Percentiles rank a stretch among this genome's conserved stretches.
Conservation (phyloP, 2,888 invertebrate species). For the Noctua janthe region DNA sequence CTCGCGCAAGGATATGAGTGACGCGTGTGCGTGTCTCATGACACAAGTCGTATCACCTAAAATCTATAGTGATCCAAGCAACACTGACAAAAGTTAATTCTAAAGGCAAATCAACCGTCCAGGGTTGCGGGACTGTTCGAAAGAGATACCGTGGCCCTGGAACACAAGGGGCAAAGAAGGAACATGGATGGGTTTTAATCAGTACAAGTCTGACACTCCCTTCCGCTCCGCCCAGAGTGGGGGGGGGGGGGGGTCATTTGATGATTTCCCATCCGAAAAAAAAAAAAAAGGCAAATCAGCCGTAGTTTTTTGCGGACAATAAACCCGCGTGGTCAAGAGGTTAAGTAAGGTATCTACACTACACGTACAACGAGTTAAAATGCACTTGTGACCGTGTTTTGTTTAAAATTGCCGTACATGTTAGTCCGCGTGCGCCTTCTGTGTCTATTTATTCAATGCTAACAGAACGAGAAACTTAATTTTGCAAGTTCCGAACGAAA, state of each 20-base stretch:
- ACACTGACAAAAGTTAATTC: background rate
- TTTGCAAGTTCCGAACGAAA: conserved; percentile 45
- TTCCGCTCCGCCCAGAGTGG: too few species aligned
- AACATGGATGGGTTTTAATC: too few species aligned
- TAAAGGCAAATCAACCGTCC: background rate
- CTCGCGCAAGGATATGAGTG: background rate
- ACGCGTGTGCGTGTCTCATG: background rate
- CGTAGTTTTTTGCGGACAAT: background rate
- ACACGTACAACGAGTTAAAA: background rate
- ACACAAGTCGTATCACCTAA: background rate
- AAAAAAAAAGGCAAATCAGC: too few species aligned
- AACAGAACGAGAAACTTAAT: conserved; percentile 51
- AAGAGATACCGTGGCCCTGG: too few species aligned
- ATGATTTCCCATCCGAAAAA: too few species aligned
- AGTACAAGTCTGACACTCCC: too few species aligned
- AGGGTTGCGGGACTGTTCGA: too few species aligned
- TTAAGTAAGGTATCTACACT: background rate
- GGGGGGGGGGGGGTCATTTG: too few species aligned
- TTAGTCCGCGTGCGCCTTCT: conserved; percentile 4
- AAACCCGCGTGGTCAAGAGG: background rate
- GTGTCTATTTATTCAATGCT: background rate
- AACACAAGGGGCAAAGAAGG: too few species aligned
- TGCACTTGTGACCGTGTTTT: background rate
- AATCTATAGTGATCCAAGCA: too few species aligned
- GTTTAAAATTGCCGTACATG: background rate